A percentile compares a stretch with the other conserved stretches of the same genome.
Conservation (phyloP, 2,113 vertebrate species). For the Poeciliopsis retropinna region DNA sequence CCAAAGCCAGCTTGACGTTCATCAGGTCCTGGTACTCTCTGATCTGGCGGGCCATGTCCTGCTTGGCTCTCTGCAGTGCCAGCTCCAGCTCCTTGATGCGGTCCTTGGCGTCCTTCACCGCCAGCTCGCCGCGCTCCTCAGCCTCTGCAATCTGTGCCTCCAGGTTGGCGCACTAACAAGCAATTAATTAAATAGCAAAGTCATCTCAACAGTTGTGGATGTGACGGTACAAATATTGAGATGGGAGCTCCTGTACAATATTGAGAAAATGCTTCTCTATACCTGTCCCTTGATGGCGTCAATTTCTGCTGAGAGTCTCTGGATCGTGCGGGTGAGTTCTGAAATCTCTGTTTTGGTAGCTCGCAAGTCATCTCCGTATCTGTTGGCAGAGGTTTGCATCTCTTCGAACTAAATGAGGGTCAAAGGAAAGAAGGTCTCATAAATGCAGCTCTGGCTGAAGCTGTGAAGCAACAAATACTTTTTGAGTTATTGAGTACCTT, state of each 20-base stretch:
- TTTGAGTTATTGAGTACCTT: conserved; percentile 74
- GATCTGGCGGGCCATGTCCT: conserved; percentile 91
- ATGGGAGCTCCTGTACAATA: background rate
- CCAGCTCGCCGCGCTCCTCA: conserved; percentile 86
- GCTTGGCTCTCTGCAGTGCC: conserved; percentile 88
- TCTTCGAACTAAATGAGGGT: conserved; percentile 84
- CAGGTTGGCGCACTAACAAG: conserved; percentile 83
- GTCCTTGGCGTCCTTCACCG: conserved; percentile 86
- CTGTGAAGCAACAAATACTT: background rate
- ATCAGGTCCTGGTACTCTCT: conserved; percentile 93
- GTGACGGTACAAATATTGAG: background rate
- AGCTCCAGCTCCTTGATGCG: conserved; percentile 88
- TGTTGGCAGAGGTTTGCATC: conserved; percentile 85
- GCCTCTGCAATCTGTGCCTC: conserved; percentile 89
- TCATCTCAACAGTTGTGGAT: background rate
- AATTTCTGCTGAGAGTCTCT: conserved; percentile 88
- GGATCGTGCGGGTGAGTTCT: conserved; percentile 89
- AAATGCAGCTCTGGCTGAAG: background rate
- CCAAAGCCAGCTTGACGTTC: conserved; percentile 94
- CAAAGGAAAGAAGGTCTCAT: conserved; percentile 10
- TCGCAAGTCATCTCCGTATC: conserved; percentile 90
- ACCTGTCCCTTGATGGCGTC: conserved; percentile 91
- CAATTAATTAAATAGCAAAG: background rate
- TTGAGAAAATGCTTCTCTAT: background rate
- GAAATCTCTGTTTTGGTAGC: conserved; percentile 86